Evolutionary conservation across 2,113 vertebrate genomes (phyloP).

Genomic region (Felis catus): F.catus_Fca126_mat1.0 CM031426.1:22344001-22344500

Average conservation of each 20-base stretch:
- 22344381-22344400: constrained; percentile 26
- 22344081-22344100: too few species aligned
- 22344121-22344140: too few species aligned
- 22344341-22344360: not conserved
- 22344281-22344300: not conserved
- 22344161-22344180: not conserved
- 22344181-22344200: not conserved
- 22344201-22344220: not conserved
- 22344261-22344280: not conserved
- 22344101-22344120: not conserved
- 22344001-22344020: not conserved
- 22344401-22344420: constrained; percentile 31
- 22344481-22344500: not conserved
- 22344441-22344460: not conserved
- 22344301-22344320: not conserved
- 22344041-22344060: not conserved
- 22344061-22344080: too few species aligned
- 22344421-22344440: not conserved
- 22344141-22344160: not conserved
- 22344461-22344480: not conserved
- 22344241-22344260: not conserved
- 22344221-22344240: constrained; percentile 14
- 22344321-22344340: not conserved
- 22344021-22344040: not conserved
- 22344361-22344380: constrained; percentile 59